These are phyloP conservation scores for Macaria notata DNA, from an alignment of 2,888 invertebrate genomes.

Conservation along the genomic window DNA sequence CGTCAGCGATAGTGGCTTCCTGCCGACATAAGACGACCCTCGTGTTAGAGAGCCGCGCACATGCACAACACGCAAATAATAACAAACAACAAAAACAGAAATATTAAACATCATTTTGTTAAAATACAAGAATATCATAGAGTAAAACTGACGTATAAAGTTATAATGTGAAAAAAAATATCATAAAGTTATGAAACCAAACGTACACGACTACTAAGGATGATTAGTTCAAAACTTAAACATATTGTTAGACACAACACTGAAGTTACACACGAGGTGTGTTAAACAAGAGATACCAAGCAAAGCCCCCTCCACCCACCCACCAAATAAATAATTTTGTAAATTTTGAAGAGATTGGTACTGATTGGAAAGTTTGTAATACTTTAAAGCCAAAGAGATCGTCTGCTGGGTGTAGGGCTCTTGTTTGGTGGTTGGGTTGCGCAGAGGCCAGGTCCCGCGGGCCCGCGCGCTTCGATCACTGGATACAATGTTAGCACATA, in stretches of 20 bases:
- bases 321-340: constrained; percentile 67
- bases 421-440: constrained; percentile 82
- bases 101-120: too few species aligned
- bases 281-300: constrained; percentile 75
- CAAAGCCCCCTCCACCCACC: constrained; percentile 83
- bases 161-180: too few species aligned
- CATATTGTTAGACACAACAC: constrained; percentile 32
- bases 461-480: constrained; percentile 65
- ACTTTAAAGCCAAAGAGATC: constrained; percentile 49
- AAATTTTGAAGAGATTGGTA: constrained; percentile 55
- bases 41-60: constrained; percentile 61
- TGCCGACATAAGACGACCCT: constrained; percentile 66
- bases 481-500: constrained; percentile 52
- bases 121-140: too few species aligned
- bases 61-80: constrained; percentile 23
- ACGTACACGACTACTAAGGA: not conserved
- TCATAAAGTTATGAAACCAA: too few species aligned
- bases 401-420: constrained; percentile 79
- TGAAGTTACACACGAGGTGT: constrained; percentile 23
- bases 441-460: constrained; percentile 78
- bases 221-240: constrained; percentile 1
- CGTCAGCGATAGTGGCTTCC: constrained; percentile 81
- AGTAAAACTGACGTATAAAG: too few species aligned
- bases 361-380: constrained; percentile 25
- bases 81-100: not conserved